Evolutionary conservation across 2,113 vertebrate genomes (phyloP), one percentile per base, ranked within the genome.

Genomic region (Argyrosomus japonicus): DNA sequence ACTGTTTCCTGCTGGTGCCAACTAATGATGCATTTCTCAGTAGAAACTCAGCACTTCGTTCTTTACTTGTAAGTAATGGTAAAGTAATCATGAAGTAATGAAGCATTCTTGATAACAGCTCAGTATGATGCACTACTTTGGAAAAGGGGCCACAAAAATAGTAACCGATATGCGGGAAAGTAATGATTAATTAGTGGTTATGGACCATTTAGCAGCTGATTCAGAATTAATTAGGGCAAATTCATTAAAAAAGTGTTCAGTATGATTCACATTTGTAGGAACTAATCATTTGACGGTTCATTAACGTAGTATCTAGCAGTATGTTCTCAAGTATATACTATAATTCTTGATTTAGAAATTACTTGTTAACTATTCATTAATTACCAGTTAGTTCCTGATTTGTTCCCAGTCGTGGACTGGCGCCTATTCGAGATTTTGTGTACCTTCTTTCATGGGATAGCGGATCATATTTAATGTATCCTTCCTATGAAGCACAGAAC

Each of bases 191-290:
- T 67, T 29, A 27, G 13, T 51, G 29, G 60, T 53, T 53, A 47
- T 58, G 69, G 63, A 25, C 68, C 62, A 64, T 81, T 77, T 69
- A 84, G 63, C 77, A 25, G 50, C 62, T 68, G 48, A 75, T 86
- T 79, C 53, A 12, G 4, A 77, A 60, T 71, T 57, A 72, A 87
- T 77, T 70, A 32, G 25, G 19, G 15, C 36, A 40, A 51, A 60
- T 56, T 47, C 27, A 75, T 75, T 74, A 9, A 67, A 12, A 77
- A 81, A 74, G 54, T 61, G 47, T 23, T 72, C 43, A 36, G 53
- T 29, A 43, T 68, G 73, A 65, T 43, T 69, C 56, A 54, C 43
- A 57, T 62, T 25, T 77, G 68, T 64, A 60, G 64, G 77, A 73
- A 65, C 19, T 36, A 40, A 58, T 75, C 67, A 72, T 27, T 47